phyloP scores from a whole-genome alignment of 1,140 invertebrate species.

The Diploscapter pachys region DNA sequence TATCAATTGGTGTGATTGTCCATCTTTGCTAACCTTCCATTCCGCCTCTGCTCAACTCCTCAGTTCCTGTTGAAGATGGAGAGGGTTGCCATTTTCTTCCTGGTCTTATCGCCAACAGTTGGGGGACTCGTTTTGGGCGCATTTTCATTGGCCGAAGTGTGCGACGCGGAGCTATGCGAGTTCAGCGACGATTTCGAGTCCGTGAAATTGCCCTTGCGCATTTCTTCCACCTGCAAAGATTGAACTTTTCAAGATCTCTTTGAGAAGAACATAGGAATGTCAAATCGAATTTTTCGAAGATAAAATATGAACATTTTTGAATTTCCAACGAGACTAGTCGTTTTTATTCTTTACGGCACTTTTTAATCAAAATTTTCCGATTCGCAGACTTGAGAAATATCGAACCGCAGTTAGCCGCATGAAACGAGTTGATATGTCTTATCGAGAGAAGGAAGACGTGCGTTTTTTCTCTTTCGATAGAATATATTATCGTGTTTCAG shows the following conservation, averaged over 20 bases:
- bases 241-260: too few species aligned
- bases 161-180: neutral
- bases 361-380: too few species aligned
- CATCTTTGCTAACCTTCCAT: too few species aligned
- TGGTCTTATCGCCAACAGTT: slow-evolving; percentile 6
- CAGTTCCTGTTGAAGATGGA: slow-evolving; percentile 33
- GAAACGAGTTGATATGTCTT: too few species aligned
- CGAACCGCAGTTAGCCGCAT: too few species aligned
- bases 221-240: slow-evolving; percentile 64
- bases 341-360: too few species aligned
- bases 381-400: too few species aligned
- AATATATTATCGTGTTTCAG: too few species aligned
- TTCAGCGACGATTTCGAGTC: slow-evolving; percentile 46
- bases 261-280: neutral
- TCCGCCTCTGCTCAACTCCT: neutral
- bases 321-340: too few species aligned
- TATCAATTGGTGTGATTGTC: too few species aligned
- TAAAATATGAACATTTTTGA: neutral
- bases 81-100: slow-evolving; percentile 33
- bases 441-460: too few species aligned
- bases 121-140: neutral
- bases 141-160: neutral
- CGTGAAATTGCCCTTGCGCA: slow-evolving; percentile 61
- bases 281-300: neutral
- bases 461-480: too few species aligned